A percentile compares a stretch with the other conserved stretches of the same genome.
Conservation (phyloP, 2,888 invertebrate genomes). For the Andrena trimmerana region DNA sequence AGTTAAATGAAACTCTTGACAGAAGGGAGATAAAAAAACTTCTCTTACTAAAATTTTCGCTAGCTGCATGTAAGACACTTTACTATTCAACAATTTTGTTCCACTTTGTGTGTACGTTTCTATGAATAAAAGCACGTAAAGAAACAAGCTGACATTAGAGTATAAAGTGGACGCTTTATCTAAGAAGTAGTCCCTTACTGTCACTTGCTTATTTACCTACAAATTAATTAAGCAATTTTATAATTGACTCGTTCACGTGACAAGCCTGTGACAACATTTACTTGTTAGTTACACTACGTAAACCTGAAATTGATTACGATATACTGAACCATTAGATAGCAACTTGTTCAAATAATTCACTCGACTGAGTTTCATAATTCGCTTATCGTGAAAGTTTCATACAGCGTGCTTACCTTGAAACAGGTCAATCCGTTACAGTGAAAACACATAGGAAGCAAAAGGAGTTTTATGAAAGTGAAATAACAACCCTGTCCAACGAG, state of each 20-base stretch:
- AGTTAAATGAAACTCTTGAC: too few relatives aligned
- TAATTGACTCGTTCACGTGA: background rate
- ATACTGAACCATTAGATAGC: background rate
- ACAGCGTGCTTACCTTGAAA: background rate
- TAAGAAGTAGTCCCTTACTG: background rate
- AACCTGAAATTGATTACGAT: background rate
- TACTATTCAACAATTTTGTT: too few relatives aligned
- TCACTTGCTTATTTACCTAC: background rate
- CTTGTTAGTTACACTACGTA: background rate
- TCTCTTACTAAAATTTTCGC: too few relatives aligned
- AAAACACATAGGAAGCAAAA: background rate
- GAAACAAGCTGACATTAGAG: too few relatives aligned
- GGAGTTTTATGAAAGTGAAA: background rate
- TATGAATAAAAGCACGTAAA: too few relatives aligned
- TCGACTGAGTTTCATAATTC: conserved; percentile 13
- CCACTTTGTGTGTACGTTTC: too few relatives aligned
- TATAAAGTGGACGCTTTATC: background rate
- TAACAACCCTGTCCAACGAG: background rate
- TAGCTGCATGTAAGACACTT: too few relatives aligned
- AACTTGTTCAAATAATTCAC: conserved; percentile 13
- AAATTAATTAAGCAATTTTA: background rate
- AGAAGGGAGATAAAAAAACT: too few relatives aligned
- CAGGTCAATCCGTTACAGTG: conserved; percentile 22
- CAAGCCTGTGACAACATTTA: background rate
- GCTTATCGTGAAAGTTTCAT: conserved; percentile 9